Evolutionary conservation across 2,113 vertebrate genomes (phyloP).

Genomic region (Poeciliopsis prolifica): DNA sequence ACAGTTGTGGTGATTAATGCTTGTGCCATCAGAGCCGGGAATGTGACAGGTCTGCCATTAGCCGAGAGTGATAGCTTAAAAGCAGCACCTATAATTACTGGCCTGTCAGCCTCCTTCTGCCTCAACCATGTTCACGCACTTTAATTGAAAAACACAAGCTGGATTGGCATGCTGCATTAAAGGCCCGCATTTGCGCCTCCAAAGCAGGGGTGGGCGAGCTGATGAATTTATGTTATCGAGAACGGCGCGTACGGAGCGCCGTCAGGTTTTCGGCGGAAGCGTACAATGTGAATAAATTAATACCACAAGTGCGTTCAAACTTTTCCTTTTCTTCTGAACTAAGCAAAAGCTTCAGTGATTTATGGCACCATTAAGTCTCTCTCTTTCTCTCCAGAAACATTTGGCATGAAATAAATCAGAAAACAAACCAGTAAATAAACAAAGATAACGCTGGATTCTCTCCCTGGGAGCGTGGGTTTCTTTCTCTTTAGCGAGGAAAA

Average conservation of each 20-base stretch:
- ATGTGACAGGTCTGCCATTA: constrained; percentile 70
- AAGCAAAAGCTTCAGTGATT: neutral
- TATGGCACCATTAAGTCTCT: neutral
- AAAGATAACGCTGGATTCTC: neutral
- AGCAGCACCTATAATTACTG: constrained; percentile 72
- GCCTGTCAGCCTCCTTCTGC: constrained; percentile 52
- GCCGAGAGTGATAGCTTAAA: constrained; percentile 62
- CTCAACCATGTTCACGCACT: constrained; percentile 28
- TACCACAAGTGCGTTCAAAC: neutral
- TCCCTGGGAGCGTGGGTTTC: neutral
- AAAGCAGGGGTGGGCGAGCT: constrained; percentile 2
- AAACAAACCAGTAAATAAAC: neutral
- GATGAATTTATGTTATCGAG: neutral
- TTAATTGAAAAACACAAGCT: constrained; percentile 63
- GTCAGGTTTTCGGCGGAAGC: neutral
- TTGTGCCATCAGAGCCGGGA: constrained; percentile 53
- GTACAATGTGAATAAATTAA: neutral
- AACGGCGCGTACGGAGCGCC: neutral
- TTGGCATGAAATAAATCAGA: neutral
- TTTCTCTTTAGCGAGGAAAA: neutral
- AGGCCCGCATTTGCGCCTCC: constrained; percentile 23
- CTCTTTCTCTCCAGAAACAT: neutral
- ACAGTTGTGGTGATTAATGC: constrained; percentile 56
- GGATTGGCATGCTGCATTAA: constrained; percentile 63
- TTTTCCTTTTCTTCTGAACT: neutral